Evolutionary conservation across 2,113 vertebrate genomes (phyloP).

Genomic region (Ploceus nigricollis): DNA sequence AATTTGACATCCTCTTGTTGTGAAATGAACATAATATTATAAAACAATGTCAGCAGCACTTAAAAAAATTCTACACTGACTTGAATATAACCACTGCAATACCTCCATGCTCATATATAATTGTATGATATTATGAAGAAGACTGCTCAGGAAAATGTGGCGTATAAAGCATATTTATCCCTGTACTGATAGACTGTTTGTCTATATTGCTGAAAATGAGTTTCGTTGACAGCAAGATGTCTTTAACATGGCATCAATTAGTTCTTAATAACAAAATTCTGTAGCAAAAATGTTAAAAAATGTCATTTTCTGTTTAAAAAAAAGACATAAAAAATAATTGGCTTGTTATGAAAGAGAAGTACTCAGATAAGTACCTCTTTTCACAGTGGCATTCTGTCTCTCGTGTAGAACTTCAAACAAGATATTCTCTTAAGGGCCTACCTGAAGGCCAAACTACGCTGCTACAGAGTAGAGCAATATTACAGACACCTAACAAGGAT

Average conservation of each 20-base stretch:
- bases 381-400: neutral
- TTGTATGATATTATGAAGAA: neutral
- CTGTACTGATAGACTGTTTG: neutral
- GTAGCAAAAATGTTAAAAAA: neutral
- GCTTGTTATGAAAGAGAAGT: neutral
- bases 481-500: neutral
- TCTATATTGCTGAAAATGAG: neutral
- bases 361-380: neutral
- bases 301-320: neutral
- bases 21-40: neutral
- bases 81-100: neutral
- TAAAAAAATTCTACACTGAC: neutral
- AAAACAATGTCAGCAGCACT: neutral
- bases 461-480: neutral
- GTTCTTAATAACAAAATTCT: neutral
- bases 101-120: neutral
- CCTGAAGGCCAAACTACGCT: fast-evolving
- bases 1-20: neutral
- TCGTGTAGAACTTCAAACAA: neutral
- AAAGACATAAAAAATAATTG: neutral
- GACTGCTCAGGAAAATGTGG: neutral
- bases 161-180: neutral
- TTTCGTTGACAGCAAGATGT: neutral
- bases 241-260: neutral
- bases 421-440: neutral